phyloP scores from a whole-genome alignment of 1,140 invertebrate genomes.

The Drosophila pseudoobscura region DNA sequence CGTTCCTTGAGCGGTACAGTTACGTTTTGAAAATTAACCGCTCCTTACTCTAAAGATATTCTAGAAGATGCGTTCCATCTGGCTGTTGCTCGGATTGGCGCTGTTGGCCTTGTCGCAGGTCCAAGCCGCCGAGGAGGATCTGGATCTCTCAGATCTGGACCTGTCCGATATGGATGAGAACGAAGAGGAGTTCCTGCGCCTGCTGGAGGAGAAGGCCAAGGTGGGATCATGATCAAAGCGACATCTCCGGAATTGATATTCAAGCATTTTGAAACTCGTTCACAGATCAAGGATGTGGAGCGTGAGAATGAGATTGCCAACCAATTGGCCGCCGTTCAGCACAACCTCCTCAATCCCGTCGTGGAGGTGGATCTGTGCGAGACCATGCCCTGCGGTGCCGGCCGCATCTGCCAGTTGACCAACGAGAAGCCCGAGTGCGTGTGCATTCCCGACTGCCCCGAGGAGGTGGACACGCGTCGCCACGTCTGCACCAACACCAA shows the following conservation, averaged over 20 bases:
- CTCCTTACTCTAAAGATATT: constrained; percentile 23
- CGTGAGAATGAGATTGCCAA: constrained; percentile 77
- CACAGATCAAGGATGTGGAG: constrained; percentile 68
- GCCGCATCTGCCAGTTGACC: constrained; percentile 92
- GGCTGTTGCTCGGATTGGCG: constrained; percentile 68
- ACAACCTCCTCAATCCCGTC: constrained; percentile 68
- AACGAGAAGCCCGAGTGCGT: constrained; percentile 91
- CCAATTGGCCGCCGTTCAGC: constrained; percentile 61
- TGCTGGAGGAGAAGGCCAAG: constrained; percentile 74
- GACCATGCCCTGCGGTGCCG: constrained; percentile 94
- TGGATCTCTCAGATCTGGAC: constrained; percentile 43
- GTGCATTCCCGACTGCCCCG: constrained; percentile 92
- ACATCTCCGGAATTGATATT: background rate
- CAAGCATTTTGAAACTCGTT: background rate
- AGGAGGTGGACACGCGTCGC: constrained; percentile 90
- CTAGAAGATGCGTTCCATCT: constrained; percentile 58
- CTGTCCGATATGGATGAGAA: constrained; percentile 70
- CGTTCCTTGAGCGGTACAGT: constrained; percentile 27
- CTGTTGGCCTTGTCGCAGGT: constrained; percentile 60
- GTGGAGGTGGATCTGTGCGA: constrained; percentile 89
- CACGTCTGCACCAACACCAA: constrained; percentile 96
- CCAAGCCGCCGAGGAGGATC: constrained; percentile 47
- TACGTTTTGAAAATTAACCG: background rate
- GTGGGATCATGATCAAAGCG: constrained; percentile 26
- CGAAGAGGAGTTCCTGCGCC: constrained; percentile 71